Conservation (phyloP, 2,113 vertebrate species). For the Thryonomys swinderianus region DNA sequence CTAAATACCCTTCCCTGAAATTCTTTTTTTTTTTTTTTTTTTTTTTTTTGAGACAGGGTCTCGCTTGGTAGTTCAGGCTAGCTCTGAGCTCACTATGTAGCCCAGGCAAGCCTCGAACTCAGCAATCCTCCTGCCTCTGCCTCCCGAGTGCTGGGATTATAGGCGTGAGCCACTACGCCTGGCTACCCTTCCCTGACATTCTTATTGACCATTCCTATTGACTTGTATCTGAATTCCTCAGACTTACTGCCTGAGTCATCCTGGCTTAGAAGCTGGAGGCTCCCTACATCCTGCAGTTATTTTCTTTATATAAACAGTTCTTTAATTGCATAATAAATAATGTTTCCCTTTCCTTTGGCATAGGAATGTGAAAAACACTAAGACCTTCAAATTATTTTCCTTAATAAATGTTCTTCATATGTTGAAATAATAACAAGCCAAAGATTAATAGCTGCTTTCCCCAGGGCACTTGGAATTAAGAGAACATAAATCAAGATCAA, state of each 20-base stretch:
- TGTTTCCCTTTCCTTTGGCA: conserved; percentile 13
- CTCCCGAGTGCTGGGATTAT: too few relatives aligned
- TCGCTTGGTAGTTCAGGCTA: too few relatives aligned
- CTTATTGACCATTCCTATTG: not conserved
- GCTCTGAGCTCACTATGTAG: too few relatives aligned
- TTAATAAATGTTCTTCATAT: conserved; percentile 49
- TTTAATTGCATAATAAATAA: conserved; percentile 28
- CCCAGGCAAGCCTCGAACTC: too few relatives aligned
- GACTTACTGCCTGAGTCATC: not conserved
- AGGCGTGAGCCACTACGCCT: too few relatives aligned
- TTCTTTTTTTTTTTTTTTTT: too few relatives aligned
- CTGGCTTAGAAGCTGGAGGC: not conserved
- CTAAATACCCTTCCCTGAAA: too few relatives aligned
- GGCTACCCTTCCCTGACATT: too few relatives aligned
- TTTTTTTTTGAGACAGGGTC: too few relatives aligned
- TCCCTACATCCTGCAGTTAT: not conserved
- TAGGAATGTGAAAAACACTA: conserved; percentile 35
- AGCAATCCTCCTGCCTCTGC: too few relatives aligned
- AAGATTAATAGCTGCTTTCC: conserved; percentile 41
- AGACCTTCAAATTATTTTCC: conserved; percentile 12
- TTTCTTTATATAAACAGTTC: conserved; percentile 5
- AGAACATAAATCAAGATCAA: conserved; percentile 49
- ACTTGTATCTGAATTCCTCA: conserved; percentile 18
- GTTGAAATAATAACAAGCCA: conserved; percentile 27
- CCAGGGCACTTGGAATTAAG: conserved; percentile 38